Conservation (phyloP, 2,113 vertebrate genomes). For the Gymnorhina tibicen region DNA sequence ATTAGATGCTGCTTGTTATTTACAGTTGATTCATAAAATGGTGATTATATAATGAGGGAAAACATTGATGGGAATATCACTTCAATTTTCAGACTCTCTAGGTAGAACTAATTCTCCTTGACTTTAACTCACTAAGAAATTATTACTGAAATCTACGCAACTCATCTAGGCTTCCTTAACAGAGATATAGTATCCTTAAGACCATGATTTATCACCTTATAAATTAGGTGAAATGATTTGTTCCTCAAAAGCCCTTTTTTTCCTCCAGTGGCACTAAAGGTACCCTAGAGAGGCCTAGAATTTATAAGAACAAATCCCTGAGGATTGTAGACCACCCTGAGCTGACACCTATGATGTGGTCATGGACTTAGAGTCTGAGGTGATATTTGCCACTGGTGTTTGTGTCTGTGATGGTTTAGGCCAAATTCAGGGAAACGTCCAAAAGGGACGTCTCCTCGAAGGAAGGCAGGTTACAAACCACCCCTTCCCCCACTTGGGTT, state of each 20-base stretch:
- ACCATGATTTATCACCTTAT: not conserved
- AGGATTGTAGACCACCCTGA: not conserved
- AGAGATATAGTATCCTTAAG: not conserved
- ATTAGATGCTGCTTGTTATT: constrained; percentile 41
- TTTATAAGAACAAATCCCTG: not conserved
- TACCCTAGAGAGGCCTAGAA: not conserved
- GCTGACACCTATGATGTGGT: not conserved
- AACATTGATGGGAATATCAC: not conserved
- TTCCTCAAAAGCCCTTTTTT: not conserved
- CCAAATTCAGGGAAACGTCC: too few species aligned
- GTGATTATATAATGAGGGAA: constrained; percentile 44
- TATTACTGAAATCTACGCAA: not conserved
- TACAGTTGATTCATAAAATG: constrained; percentile 44
- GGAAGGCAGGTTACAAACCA: too few species aligned
- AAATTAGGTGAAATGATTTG: not conserved
- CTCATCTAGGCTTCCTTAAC: not conserved
- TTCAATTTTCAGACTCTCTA: constrained; percentile 12
- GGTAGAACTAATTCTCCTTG: not conserved
- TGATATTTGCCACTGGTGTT: not conserved
- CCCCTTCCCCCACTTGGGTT: too few species aligned
- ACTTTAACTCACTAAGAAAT: not conserved
- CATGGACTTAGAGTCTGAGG: not conserved
- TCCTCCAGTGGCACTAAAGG: not conserved
- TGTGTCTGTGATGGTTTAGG: too few species aligned
- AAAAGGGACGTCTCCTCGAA: too few species aligned